Evolutionary conservation across 2,797 vertebrate genomes (phyloP).

Genomic region (Dendrocincla fuliginosa): DNA sequence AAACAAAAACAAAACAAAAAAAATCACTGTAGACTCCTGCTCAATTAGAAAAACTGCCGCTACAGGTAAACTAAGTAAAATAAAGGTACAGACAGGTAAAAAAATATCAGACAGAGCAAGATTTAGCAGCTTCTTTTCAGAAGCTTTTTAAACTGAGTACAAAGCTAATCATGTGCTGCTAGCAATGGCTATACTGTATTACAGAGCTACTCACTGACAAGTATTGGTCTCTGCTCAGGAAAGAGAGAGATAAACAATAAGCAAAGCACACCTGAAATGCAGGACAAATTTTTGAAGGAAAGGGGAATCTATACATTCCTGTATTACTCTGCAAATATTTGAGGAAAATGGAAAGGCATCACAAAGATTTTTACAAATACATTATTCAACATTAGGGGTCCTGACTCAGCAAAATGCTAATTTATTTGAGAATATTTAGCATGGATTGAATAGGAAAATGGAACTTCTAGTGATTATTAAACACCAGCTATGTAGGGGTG

Average conservation of each 20-base stretch:
- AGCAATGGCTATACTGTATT: background rate
- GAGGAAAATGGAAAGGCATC: background rate
- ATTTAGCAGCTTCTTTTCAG: background rate
- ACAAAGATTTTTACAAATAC: background rate
- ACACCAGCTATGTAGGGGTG: background rate
- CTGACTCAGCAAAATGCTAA: background rate
- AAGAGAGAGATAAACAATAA: background rate
- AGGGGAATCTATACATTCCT: background rate
- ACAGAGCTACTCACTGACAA: background rate
- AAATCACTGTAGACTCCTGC: fast-evolving
- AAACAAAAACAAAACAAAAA: too few relatives aligned
- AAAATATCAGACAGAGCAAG: background rate
- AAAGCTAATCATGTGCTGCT: background rate
- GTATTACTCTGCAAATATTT: background rate
- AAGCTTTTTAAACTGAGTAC: background rate
- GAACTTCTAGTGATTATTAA: background rate
- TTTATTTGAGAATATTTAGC: background rate
- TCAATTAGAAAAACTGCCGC: background rate
- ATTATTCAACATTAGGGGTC: background rate
- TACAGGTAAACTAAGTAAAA: background rate
- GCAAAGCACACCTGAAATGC: background rate
- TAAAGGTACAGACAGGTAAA: background rate
- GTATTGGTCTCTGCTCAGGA: background rate
- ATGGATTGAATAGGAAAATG: background rate
- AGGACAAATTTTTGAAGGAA: background rate